phyloP scores from a whole-genome alignment of 2,797 vertebrate genomes.

The Eurystomus glaucurus region DNA sequence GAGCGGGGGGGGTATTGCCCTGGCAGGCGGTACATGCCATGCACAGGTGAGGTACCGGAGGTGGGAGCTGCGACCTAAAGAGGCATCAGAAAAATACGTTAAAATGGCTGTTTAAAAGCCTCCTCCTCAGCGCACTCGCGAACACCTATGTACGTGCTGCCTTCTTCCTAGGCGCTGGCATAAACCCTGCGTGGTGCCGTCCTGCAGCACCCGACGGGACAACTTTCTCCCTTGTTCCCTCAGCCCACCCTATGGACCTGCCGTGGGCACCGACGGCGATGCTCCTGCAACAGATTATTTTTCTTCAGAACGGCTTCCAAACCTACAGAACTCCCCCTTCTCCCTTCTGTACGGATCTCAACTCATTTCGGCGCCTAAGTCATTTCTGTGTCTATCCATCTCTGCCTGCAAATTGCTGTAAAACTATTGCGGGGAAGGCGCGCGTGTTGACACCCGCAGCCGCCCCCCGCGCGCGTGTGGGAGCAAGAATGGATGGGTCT shows the following conservation, averaged over 20 bases:
- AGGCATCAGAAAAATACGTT: neutral
- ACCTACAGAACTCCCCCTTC: neutral
- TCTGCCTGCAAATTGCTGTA: neutral
- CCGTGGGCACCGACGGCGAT: neutral
- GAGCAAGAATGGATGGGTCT: neutral
- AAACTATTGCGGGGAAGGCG: neutral
- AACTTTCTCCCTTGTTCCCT: neutral
- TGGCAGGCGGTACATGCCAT: neutral
- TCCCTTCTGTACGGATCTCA: neutral
- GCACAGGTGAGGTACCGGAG: slow-evolving; percentile 49
- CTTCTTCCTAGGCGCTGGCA: neutral
- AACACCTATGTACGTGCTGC: neutral
- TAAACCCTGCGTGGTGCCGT: neutral
- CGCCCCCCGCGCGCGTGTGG: neutral
- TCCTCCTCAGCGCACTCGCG: neutral
- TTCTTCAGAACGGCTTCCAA: neutral
- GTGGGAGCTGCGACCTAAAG: slow-evolving; percentile 31
- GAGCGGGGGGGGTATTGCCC: neutral
- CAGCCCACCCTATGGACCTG: neutral
- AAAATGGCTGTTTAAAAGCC: slow-evolving; percentile 42
- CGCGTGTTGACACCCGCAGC: neutral
- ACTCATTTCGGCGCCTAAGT: neutral
- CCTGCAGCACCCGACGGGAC: neutral
- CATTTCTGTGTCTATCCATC: neutral
- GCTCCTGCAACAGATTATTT: neutral